Conservation (phyloP, 2,113 vertebrate genomes). For the Pteropus alecto region DNA sequence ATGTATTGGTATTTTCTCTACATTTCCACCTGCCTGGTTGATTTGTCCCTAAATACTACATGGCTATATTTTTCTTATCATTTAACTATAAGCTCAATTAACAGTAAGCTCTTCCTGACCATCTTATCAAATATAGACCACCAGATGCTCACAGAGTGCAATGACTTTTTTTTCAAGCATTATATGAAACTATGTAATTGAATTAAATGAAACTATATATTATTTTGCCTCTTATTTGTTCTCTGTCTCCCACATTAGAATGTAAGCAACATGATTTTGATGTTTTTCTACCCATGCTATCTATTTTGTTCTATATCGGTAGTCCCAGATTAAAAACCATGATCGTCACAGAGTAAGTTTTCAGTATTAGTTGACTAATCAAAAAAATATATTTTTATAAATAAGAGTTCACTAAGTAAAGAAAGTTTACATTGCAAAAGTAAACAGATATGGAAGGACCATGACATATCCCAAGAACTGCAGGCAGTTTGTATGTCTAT, state of each 20-base stretch:
- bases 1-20: not conserved
- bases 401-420: not conserved
- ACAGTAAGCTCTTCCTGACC: not conserved
- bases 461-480: not conserved
- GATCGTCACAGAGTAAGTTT: not conserved
- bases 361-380: not conserved
- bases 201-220: not conserved
- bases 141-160: not conserved
- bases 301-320: not conserved
- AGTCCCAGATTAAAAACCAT: not conserved
- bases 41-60: not conserved
- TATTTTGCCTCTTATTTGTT: not conserved
- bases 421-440: not conserved
- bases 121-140: not conserved
- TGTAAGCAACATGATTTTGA: not conserved
- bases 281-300: not conserved
- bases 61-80: not conserved
- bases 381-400: not conserved
- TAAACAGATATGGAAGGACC: not conserved
- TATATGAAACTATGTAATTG: not conserved
- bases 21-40: not conserved
- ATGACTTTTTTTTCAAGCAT: not conserved
- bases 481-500: not conserved
- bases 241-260: not conserved
- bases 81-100: not conserved